phyloP scores from a whole-genome alignment of 2,888 invertebrate species.

The Cerastoderma edule region DNA sequence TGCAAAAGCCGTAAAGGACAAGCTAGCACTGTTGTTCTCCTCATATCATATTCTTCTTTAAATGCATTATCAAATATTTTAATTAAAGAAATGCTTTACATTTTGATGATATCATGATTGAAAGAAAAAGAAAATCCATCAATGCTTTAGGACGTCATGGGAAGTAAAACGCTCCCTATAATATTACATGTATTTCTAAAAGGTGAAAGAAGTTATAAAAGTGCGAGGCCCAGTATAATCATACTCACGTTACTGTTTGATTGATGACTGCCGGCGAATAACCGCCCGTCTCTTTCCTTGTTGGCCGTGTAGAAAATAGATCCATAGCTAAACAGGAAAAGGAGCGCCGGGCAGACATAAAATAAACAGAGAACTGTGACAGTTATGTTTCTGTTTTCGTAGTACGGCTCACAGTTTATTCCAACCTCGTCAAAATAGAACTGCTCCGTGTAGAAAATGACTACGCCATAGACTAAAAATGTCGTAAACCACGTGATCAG shows the following conservation, averaged over 20 bases:
- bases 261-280: constrained; percentile 23
- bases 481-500: constrained; percentile 52
- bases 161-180: too few relatives aligned
- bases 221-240: too few relatives aligned
- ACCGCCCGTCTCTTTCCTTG: constrained; percentile 28
- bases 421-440: constrained; percentile 63
- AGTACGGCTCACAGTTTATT: constrained; percentile 64
- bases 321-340: constrained; percentile 61
- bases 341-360: constrained; percentile 53
- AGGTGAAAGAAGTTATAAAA: too few relatives aligned
- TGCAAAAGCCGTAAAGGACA: too few relatives aligned
- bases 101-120: too few relatives aligned
- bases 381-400: constrained; percentile 57
- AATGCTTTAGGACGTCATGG: too few relatives aligned
- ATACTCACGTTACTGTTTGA: not conserved
- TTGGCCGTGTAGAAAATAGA: constrained; percentile 52
- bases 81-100: too few relatives aligned
- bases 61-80: too few relatives aligned
- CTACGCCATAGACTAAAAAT: constrained; percentile 54
- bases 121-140: too few relatives aligned
- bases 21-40: too few relatives aligned
- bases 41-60: too few relatives aligned
- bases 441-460: constrained; percentile 58
- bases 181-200: too few relatives aligned
- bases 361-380: constrained; percentile 56